A percentile compares a stretch with the other conserved stretches of the same genome.
Conservation (phyloP, 2,113 vertebrate species). For the Danionella cerebrum region DNA sequence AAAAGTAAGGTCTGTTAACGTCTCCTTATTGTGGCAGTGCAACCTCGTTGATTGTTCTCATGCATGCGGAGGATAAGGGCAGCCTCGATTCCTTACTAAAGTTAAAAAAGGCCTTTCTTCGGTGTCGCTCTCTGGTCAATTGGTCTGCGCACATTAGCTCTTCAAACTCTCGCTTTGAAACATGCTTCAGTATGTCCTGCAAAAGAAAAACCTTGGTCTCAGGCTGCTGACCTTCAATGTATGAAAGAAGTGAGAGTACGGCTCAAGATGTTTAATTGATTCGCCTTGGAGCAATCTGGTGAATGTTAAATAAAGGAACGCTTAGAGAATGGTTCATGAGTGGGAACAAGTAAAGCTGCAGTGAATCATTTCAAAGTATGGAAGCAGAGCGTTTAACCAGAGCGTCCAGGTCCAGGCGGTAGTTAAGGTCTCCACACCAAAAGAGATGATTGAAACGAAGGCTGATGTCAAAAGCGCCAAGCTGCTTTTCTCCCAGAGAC, state of each 20-base stretch:
- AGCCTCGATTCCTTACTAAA: slow-evolving; percentile 67
- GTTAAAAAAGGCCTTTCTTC: slow-evolving; percentile 75
- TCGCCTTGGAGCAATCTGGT: background rate
- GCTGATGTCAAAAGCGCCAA: slow-evolving; percentile 66
- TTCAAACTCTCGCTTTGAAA: slow-evolving; percentile 75
- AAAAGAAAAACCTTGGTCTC: background rate
- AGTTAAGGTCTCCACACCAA: slow-evolving; percentile 77
- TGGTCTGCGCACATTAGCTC: slow-evolving; percentile 79
- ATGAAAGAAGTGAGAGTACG: background rate
- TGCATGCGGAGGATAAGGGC: background rate
- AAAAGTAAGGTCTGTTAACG: slow-evolving; percentile 16
- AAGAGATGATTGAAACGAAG: slow-evolving; percentile 72
- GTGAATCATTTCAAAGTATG: background rate
- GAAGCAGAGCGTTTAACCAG: slow-evolving; percentile 48
- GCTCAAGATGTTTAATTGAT: background rate
- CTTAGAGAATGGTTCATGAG: background rate
- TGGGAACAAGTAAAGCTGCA: background rate
- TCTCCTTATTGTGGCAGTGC: background rate
- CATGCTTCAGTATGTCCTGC: slow-evolving; percentile 74
- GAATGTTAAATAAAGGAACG: background rate
- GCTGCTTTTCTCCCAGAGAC: slow-evolving; percentile 67
- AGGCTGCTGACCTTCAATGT: background rate
- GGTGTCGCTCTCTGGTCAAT: slow-evolving; percentile 73
- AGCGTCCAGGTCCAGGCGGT: slow-evolving; percentile 68
- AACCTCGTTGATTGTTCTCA: background rate